Evolutionary conservation across 2,888 invertebrate genomes (phyloP).

Genomic region (Gymnosoma rotundatum): DNA sequence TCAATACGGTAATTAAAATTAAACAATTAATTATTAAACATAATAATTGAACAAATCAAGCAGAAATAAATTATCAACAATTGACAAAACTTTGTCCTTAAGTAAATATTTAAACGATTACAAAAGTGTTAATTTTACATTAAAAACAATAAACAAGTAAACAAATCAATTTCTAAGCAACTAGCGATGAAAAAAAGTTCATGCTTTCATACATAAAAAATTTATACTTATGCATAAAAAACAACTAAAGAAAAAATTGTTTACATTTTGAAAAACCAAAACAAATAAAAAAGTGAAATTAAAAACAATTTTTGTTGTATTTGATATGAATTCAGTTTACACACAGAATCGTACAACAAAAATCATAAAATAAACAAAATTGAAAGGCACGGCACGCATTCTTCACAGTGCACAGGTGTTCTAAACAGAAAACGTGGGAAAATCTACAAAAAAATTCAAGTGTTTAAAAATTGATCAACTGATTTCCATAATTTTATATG

Average conservation of each 20-base stretch:
- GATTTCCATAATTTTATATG: background rate
- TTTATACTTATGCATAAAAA: background rate
- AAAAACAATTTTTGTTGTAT: constrained; percentile 17
- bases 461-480: constrained; percentile 2
- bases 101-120: constrained; percentile 37
- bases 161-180: constrained; percentile 22
- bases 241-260: background rate
- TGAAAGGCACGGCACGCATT: background rate
- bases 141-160: constrained; percentile 18
- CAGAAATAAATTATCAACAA: constrained; percentile 7
- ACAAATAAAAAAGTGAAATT: background rate
- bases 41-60: constrained; percentile 23
- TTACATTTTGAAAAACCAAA: background rate
- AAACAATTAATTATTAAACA: constrained; percentile 38
- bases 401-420: background rate
- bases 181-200: constrained; percentile 1
- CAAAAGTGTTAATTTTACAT: constrained; percentile 32
- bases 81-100: constrained; percentile 28
- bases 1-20: constrained; percentile 23
- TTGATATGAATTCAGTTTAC: background rate
- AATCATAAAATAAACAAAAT: background rate
- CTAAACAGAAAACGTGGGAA: background rate
- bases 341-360: background rate
- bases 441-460: constrained; percentile 7
- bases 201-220: background rate